phyloP scores from a whole-genome alignment of 64 coral and sea anemone species.

The Trachythela sp. region DNA sequence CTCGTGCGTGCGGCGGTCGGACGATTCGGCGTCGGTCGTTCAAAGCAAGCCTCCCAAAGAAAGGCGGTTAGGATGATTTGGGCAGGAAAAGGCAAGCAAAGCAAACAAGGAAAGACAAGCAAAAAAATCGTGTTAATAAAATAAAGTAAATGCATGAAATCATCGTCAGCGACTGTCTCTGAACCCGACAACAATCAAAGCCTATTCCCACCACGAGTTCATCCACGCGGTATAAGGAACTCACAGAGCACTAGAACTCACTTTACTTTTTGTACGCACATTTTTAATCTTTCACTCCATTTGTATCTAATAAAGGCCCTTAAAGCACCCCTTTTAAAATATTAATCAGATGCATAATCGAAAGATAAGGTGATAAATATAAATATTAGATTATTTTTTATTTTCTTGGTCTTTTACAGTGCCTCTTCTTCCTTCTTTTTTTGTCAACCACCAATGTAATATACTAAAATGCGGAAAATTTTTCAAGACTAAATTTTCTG shows the following conservation, averaged over 20 bases:
- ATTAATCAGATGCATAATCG: slow-evolving; percentile 53
- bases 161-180: slow-evolving; percentile 62
- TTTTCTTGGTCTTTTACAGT: too few species aligned
- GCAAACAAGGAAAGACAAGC: background rate
- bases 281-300: slow-evolving; percentile 35
- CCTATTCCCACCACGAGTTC: too few species aligned
- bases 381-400: too few species aligned
- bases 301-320: slow-evolving; percentile 64
- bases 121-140: background rate
- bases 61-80: background rate
- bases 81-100: background rate
- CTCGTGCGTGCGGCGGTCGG: too few species aligned
- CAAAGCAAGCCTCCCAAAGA: background rate
- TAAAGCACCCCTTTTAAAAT: slow-evolving; percentile 37
- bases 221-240: slow-evolving; percentile 48
- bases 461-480: too few species aligned
- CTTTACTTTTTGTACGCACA: slow-evolving; percentile 25
- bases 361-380: slow-evolving; percentile 48
- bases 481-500: too few species aligned
- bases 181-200: slow-evolving; percentile 64
- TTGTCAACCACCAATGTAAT: too few species aligned
- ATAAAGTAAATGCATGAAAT: slow-evolving; percentile 17
- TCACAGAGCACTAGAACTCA: slow-evolving; percentile 49
- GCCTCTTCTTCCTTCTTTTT: too few species aligned
- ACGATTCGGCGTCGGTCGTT: too few species aligned